Base-by-base conservation (phyloP, 2,888 invertebrate genomes). In the Macaria liturata region DNA sequence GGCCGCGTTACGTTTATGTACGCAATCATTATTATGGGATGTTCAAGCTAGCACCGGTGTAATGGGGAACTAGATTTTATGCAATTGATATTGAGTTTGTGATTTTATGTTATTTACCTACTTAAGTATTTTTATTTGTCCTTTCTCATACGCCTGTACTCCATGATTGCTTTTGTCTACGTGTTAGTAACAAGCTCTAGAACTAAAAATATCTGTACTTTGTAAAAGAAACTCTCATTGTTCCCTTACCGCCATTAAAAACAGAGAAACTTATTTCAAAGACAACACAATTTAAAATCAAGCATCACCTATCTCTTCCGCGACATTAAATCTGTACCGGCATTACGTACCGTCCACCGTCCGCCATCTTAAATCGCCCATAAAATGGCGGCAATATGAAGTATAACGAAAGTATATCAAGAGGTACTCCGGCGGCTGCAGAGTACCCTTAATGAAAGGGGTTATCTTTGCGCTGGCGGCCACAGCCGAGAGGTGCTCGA, bases 381-480 rank as follows among this genome's bases (percentile, higher is more conserved):
- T 66, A 70, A 70, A 69, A 71, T 66, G 67, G 61, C 69, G 61
- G 52, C 59, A 68, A 68, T 65, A 65, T 68, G 66, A 66, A 64
- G 62, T 58, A 62, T 57, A 51, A 39, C 62, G 50, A 67, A 68
- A 71, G 69, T 67, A 70, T 62, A 64, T 61, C 62, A 57, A 61
- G 67, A 72, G 75, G 65, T 71, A 65, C 66, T 57, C 72, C 73
- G 60, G 58, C 62, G 65, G 58, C 69, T 69, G 71, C 62, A 60
- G 58, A 75, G 80, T 64, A 68, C 71, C 69, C 80, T 81, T 76
- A 72, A 77, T 77, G 69, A 76, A 78, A 80, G 74, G 77, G 80
- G 80, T 79, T 81, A 78, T 79, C 77, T 78, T 71, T 69, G 63
- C 62, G 64, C 61, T 59, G 53, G 59, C 52, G 55, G 48, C 51